phyloP scores from a whole-genome alignment of 2,888 invertebrate species.

The Norana najaformis region DNA sequence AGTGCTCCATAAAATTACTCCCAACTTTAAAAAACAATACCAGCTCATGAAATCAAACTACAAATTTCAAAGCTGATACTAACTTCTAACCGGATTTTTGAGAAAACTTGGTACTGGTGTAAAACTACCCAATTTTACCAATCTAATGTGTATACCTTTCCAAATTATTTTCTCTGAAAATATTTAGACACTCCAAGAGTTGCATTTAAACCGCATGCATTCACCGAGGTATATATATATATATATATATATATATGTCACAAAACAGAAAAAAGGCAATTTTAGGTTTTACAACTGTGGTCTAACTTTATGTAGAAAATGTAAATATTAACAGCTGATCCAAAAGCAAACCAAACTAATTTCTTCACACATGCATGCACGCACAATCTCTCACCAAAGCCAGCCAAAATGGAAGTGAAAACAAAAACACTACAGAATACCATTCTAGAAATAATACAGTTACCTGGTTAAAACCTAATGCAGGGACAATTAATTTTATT shows the following conservation, averaged over 20 bases:
- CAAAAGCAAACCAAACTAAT: background rate
- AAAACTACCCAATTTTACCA: no score
- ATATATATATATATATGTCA: background rate
- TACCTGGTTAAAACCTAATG: background rate
- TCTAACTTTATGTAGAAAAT: background rate
- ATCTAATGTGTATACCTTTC: background rate
- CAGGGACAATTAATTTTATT: background rate
- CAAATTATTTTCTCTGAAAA: background rate
- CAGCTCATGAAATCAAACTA: background rate
- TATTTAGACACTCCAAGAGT: background rate
- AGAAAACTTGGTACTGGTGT: background rate
- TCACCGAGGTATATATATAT: no score
- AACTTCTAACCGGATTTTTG: background rate
- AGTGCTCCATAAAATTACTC: conserved; percentile 2
- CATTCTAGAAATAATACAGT: background rate
- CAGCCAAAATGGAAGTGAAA: background rate
- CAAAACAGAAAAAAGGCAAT: background rate
- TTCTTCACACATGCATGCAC: background rate
- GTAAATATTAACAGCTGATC: background rate
- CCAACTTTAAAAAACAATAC: background rate
- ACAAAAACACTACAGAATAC: background rate
- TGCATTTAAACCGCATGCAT: background rate
- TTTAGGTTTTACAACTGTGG: background rate
- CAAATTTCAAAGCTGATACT: background rate
- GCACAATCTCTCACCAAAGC: background rate